Conservation (phyloP, 2,888 invertebrate genomes). For the Globia sparganii region DNA sequence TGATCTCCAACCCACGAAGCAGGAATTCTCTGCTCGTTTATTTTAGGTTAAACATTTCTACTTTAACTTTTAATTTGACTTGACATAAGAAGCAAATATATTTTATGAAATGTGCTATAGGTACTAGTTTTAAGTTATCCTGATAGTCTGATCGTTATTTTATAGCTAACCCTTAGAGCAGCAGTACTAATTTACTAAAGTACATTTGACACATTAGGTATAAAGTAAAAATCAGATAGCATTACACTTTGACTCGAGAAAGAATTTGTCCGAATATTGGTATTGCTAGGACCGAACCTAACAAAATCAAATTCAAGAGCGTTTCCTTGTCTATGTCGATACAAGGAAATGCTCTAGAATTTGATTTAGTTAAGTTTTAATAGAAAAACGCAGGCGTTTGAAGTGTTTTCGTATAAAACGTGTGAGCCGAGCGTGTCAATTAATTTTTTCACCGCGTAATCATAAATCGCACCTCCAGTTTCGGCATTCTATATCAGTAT, state of each 20-base stretch:
- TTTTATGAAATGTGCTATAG: conserved; percentile 54
- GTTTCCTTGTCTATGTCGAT: neutral
- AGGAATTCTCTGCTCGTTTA: conserved; percentile 29
- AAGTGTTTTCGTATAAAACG: neutral
- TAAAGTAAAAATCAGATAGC: neutral
- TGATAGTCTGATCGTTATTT: conserved; percentile 43
- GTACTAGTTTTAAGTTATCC: conserved; percentile 28
- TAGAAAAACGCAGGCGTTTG: neutral
- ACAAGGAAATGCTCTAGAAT: neutral
- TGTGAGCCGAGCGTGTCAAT: neutral
- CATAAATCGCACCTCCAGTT: neutral
- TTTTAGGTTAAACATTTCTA: conserved; percentile 16
- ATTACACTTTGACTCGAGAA: neutral
- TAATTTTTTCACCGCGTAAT: neutral
- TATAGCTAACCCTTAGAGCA: conserved; percentile 28
- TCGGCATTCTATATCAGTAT: neutral
- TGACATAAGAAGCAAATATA: conserved; percentile 15
- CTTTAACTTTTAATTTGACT: conserved; percentile 19
- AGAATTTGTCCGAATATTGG: neutral
- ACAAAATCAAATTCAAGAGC: neutral
- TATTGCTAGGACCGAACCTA: neutral
- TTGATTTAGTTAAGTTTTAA: neutral
- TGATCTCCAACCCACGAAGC: conserved; percentile 28
- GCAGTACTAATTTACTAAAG: conserved; percentile 28
- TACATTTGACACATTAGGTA: neutral